Evolutionary conservation across 2,888 invertebrate species (phyloP).

Genomic region (Pandemis cinnamomeana): DNA sequence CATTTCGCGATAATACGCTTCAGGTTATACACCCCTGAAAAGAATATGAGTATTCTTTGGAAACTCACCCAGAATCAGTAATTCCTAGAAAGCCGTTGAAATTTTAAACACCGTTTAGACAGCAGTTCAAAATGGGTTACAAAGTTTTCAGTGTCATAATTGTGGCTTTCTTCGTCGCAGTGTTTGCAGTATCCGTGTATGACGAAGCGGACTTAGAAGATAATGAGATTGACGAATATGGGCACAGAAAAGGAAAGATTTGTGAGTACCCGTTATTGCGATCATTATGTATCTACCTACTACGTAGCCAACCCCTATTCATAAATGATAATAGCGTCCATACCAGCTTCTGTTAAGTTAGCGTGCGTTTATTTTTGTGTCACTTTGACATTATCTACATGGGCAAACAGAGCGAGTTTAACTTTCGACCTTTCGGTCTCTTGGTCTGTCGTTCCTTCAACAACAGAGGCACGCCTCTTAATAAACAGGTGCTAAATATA

Average conservation of each 20-base stretch:
- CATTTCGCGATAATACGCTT: conserved; percentile 60
- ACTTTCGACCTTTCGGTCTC: no score
- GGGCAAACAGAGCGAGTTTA: no score
- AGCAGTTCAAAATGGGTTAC: conserved; percentile 56
- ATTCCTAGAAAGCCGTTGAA: not conserved
- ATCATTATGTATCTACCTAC: not conserved
- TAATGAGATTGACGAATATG: conserved; percentile 48
- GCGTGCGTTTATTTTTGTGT: no score
- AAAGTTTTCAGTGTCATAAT: conserved; percentile 57
- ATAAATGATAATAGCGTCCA: no score
- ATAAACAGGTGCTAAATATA: no score
- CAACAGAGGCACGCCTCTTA: no score
- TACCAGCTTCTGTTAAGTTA: no score
- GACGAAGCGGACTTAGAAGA: conserved; percentile 51
- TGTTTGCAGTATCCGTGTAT: conserved; percentile 60
- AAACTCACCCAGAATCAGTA: not conserved
- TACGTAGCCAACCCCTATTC: no score
- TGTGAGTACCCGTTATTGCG: conserved; percentile 58
- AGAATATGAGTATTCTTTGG: conserved; percentile 9
- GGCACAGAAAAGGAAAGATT: conserved; percentile 66
- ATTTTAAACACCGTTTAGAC: conserved; percentile 30
- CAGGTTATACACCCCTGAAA: conserved; percentile 40
- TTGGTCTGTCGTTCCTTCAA: no score
- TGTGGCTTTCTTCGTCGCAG: conserved; percentile 53
- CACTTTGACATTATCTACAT: no score